Conservation (phyloP, 2,113 vertebrate genomes). For the Prietella phreatophila region DNA sequence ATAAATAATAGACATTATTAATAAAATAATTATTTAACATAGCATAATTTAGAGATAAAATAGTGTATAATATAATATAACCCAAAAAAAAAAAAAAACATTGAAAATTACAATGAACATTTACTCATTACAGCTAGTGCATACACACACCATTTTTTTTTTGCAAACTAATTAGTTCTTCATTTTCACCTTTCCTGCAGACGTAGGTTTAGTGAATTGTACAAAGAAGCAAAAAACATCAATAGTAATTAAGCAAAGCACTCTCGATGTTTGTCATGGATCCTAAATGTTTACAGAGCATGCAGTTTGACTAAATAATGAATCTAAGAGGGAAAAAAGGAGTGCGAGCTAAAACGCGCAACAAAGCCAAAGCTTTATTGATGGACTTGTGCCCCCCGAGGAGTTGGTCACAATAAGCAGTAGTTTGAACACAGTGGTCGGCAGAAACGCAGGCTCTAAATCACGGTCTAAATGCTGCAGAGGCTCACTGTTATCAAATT, state of each 20-base stretch:
- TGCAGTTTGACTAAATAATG: constrained; percentile 45
- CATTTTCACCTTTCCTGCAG: background rate
- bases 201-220: constrained; percentile 38
- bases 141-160: background rate
- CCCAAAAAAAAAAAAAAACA: background rate
- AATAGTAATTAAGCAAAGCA: constrained; percentile 59
- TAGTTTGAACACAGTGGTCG: constrained; percentile 39
- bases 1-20: background rate
- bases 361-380: constrained; percentile 48
- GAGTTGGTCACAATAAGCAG: constrained; percentile 47
- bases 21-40: background rate
- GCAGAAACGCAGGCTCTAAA: constrained; percentile 42
- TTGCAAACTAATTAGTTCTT: constrained; percentile 5
- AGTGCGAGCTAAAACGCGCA: constrained; percentile 45
- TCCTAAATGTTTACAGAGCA: constrained; percentile 42
- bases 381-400: constrained; percentile 47
- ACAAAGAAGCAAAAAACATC: constrained; percentile 45
- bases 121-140: background rate
- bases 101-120: background rate
- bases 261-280: constrained; percentile 41
- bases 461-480: constrained; percentile 49
- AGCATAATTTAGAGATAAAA: background rate
- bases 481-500: constrained; percentile 45
- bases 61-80: too few relatives aligned
- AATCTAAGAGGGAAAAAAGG: background rate